Percentiles rank a stretch among this genome's conserved stretches.
phyloP scores from a whole-genome alignment of 2,888 invertebrate species.

The Callosobruchus maculatus region DNA sequence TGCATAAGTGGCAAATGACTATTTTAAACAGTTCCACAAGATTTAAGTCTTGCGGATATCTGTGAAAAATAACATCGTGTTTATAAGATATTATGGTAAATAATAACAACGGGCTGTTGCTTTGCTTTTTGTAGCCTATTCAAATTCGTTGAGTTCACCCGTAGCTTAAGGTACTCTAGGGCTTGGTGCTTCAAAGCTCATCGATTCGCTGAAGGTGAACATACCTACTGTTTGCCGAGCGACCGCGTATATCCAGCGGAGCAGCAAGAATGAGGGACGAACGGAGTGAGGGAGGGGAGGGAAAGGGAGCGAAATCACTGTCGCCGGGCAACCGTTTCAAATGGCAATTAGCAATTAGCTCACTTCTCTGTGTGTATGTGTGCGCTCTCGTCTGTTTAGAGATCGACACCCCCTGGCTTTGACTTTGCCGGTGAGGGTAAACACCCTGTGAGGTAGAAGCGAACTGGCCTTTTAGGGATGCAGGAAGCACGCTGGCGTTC shows the following conservation, averaged over 20 bases:
- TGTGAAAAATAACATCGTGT: too few species aligned
- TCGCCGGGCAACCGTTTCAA: constrained; percentile 44
- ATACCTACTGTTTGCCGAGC: constrained; percentile 1
- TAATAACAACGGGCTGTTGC: too few species aligned
- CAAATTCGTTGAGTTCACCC: too few species aligned
- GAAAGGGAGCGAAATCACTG: constrained; percentile 39
- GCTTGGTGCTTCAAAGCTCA: constrained; percentile 1
- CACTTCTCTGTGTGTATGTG: constrained; percentile 36
- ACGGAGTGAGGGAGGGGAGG: constrained; percentile 10
- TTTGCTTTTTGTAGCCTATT: too few species aligned
- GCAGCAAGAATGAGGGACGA: not conserved
- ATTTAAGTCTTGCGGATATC: too few species aligned
- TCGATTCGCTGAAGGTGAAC: constrained; percentile 6
- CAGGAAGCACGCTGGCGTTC: not conserved
- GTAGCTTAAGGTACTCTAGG: too few species aligned
- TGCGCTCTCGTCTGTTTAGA: constrained; percentile 35
- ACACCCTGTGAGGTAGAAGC: constrained; percentile 10
- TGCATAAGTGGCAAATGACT: too few species aligned
- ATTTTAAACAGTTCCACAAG: too few species aligned
- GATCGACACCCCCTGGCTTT: constrained; percentile 33
- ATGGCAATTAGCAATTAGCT: constrained; percentile 47
- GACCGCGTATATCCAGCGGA: not conserved
- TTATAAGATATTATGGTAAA: too few species aligned
- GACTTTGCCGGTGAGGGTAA: constrained; percentile 13
- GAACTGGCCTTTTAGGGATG: constrained; percentile 9